Base-by-base conservation (phyloP, 1,140 invertebrate species). In the Atta cephalotes region DNA sequence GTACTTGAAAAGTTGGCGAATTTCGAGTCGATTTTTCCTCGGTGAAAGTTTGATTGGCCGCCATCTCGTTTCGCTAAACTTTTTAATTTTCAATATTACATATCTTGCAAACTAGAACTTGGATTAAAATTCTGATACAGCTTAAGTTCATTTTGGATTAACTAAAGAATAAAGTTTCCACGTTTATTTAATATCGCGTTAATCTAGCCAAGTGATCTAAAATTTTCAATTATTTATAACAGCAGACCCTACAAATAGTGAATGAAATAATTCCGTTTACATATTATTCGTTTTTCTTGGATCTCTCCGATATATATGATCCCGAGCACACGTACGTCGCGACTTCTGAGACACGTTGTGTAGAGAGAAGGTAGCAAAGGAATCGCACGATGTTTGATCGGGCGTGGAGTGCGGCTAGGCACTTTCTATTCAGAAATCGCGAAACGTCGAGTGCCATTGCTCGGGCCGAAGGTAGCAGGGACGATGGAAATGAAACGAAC, bases 31-130 rank as follows among this genome's bases (percentile, higher is more conserved):
- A 84, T 76, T 84, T 84, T 84, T 76, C 80, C 80, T 12, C 56
- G 70, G 45, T 21, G 80, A 76, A 84, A 84, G 80, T 84, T 84
- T 84, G 80, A 84, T 84, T 84, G 80, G 80, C 39, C 80, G 70
- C 70, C 70, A 62, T 63, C 56, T 45, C 80, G 21, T 51, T 70
- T 70, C 66, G 39, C 39, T 25, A 49, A 76, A 84, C 80, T 84
- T 84, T 84, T 84, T 84, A 84, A 84, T 84, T 84, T 84, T 84
- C 70, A 84, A 84, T 84, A 84, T 84, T 74, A 84, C 70, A 76
- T 76, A 60, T 84, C 80, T 62, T 28, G 56, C 45, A 76, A 74
- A 76, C 39, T 31, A 21, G 25, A 68, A 58, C 70, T 74, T 71
- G 80, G 5, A 51, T 81, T 70, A 71, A 71, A 81, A 81, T 81